Conservation (phyloP, 1,140 invertebrate species). For the Drosophila melanogaster region Release_6_plus_ISO1_MT NC_004354.4:1278501-1279000, state of each 20-base stretch:
- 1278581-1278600: constrained; percentile 34
- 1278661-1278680: constrained; percentile 48
- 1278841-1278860: too few species aligned
- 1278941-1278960: too few species aligned
- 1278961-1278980: too few species aligned
- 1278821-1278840: neutral
- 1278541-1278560: constrained; percentile 48
- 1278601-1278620: neutral
- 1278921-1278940: too few species aligned
- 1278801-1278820: constrained; percentile 49
- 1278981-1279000: neutral
- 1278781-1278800: constrained; percentile 22
- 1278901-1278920: too few species aligned
- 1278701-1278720: constrained; percentile 29
- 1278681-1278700: constrained; percentile 20
- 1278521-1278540: constrained; percentile 45
- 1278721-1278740: neutral
- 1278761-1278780: neutral
- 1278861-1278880: too few species aligned
- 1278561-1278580: constrained; percentile 32
- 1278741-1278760: constrained; percentile 4
- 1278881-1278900: too few species aligned
- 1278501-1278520: neutral
- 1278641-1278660: constrained; percentile 73
- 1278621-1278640: neutral